These are phyloP conservation scores for Psammodynastes pulverulentus DNA, from an alignment of 2,113 vertebrate species.

Conservation along the genomic window DNA sequence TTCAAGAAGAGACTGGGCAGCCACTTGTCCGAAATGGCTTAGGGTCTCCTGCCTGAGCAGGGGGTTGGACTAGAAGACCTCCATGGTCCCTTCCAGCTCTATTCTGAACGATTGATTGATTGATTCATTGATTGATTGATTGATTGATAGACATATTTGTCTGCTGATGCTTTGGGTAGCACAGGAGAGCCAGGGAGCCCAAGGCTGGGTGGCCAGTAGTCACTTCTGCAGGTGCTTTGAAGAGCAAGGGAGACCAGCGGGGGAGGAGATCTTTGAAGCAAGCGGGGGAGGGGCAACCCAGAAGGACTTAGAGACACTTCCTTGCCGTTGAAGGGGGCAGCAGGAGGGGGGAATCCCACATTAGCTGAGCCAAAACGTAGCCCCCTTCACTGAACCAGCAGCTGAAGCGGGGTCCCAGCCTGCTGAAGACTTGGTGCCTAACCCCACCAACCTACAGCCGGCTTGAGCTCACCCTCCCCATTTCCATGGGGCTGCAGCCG, in stretches of 20 bases:
- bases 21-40: no score
- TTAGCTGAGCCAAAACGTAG: not conserved
- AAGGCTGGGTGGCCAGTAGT: not conserved
- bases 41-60: no score
- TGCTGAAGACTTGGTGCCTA: not conserved
- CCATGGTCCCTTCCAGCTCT: no score
- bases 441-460: not conserved
- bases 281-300: not conserved
- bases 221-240: not conserved
- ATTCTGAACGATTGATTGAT: no score
- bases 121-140: no score
- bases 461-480: not conserved
- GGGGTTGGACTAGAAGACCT: no score
- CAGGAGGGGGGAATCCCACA: not conserved
- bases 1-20: no score
- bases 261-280: not conserved
- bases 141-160: no score
- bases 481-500: not conserved
- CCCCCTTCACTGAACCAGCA: no score
- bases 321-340: not conserved
- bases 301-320: not conserved
- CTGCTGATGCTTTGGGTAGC: no score
- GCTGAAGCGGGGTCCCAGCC: no score
- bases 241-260: not conserved
- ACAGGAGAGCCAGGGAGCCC: not conserved